Evolutionary conservation across 1,140 invertebrate species (phyloP).

Genomic region (Plodia interpunctella): DNA sequence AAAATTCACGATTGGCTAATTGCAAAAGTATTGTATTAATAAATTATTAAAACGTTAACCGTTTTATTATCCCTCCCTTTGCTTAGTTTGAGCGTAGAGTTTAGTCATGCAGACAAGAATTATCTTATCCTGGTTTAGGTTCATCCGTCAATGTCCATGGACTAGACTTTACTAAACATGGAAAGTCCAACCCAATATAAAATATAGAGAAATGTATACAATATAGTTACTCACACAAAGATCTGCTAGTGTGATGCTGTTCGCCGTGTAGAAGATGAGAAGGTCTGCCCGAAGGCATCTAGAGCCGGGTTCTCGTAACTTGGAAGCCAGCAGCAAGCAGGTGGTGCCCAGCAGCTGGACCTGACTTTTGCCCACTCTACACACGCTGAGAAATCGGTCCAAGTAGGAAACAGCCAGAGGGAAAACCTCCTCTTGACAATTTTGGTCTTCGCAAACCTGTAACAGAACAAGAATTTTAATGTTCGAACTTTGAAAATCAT

Average conservation of each 20-base stretch:
- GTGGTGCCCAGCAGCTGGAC: conserved; percentile 93
- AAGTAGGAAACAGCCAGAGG: conserved; percentile 93
- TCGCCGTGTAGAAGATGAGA: conserved; percentile 94
- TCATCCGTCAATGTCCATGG: no score
- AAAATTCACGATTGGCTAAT: no score
- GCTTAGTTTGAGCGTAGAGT: no score
- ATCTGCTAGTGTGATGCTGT: conserved; percentile 90
- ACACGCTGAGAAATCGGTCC: conserved; percentile 92
- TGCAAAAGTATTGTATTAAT: no score
- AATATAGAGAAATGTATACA: background rate
- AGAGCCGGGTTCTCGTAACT: conserved; percentile 87
- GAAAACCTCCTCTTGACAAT: conserved; percentile 94
- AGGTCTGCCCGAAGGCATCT: conserved; percentile 87
- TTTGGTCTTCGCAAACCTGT: conserved; percentile 95
- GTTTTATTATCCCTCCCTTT: no score
- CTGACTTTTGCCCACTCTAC: conserved; percentile 87
- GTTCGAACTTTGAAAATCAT: conserved; percentile 18
- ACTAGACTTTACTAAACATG: no score
- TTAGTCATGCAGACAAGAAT: no score
- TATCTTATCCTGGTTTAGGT: no score
- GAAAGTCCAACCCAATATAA: no score
- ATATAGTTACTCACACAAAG: conserved; percentile 84
- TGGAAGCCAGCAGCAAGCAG: conserved; percentile 93
- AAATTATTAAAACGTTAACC: no score
- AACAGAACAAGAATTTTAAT: conserved; percentile 38